Conservation (phyloP, 2,797 vertebrate species). For the Orestias chungarensis region DNA sequence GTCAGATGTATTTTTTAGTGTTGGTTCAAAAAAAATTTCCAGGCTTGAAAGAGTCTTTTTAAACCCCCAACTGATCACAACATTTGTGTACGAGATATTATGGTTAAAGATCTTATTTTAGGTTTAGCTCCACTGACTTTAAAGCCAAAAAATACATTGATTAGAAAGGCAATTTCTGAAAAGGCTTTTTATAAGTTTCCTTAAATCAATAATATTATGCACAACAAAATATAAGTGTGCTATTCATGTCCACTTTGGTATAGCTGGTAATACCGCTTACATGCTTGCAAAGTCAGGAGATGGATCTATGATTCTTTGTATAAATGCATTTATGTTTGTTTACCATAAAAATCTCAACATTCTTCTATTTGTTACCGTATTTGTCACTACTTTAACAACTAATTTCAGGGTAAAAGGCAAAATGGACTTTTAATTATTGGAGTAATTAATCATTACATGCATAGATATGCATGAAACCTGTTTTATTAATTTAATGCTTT, state of each 20-base stretch:
- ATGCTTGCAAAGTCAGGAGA: background rate
- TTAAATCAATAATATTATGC: slow-evolving; percentile 18
- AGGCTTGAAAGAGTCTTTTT: slow-evolving; percentile 32
- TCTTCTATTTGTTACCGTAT: background rate
- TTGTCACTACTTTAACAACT: background rate
- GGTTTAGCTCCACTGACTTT: slow-evolving; percentile 32
- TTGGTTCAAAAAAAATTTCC: slow-evolving; percentile 25
- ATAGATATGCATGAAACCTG: background rate
- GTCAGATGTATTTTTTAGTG: slow-evolving; percentile 18
- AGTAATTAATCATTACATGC: slow-evolving; percentile 7
- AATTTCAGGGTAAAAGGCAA: background rate
- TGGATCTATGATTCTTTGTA: background rate
- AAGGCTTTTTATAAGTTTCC: slow-evolving; percentile 18
- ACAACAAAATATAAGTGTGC: slow-evolving; percentile 12
- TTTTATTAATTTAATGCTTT: slow-evolving; percentile 9
- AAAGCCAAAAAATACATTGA: slow-evolving; percentile 36
- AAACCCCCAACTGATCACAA: slow-evolving; percentile 34
- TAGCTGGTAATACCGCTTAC: background rate
- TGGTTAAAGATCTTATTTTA: slow-evolving; percentile 34
- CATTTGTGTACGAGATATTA: slow-evolving; percentile 27
- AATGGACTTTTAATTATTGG: background rate
- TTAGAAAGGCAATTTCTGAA: slow-evolving; percentile 18
- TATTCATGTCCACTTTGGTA: slow-evolving; percentile 11
- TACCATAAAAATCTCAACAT: background rate
- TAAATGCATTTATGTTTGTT: background rate